phyloP scores from a whole-genome alignment of 2,888 invertebrate genomes.

The Caenorhabditis doughertyi region DNA sequence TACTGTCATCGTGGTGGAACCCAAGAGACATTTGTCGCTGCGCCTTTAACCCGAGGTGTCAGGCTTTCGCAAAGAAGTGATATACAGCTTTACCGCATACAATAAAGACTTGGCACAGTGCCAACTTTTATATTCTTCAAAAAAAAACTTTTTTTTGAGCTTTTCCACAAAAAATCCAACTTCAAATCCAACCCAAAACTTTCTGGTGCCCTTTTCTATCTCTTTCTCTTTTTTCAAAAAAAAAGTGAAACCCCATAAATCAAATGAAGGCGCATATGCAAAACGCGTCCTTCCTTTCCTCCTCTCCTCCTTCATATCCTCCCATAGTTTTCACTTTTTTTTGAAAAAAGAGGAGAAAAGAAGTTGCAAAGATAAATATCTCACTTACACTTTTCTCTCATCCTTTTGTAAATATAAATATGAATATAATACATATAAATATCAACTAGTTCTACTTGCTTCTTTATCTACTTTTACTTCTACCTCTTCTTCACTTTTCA shows the following conservation, averaged over 20 bases:
- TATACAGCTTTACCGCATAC: too few species aligned
- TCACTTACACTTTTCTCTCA: slow-evolving; percentile 36
- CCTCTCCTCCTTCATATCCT: background rate
- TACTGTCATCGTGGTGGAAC: too few species aligned
- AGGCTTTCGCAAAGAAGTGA: too few species aligned
- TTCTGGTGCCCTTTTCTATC: background rate
- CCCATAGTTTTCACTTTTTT: slow-evolving; percentile 18
- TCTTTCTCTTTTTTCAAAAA: background rate
- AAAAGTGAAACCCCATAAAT: slow-evolving; percentile 42
- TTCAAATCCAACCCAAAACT: background rate
- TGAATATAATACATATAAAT: too few species aligned
- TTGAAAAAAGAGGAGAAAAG: slow-evolving; percentile 2
- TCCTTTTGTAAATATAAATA: too few species aligned
- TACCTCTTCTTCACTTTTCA: background rate
- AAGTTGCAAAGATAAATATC: slow-evolving; percentile 50
- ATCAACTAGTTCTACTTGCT: slow-evolving; percentile 30
- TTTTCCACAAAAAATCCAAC: background rate
- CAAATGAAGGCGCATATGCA: slow-evolving; percentile 45
- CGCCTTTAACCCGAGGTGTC: too few species aligned
- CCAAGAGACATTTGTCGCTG: too few species aligned
- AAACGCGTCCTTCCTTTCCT: slow-evolving; percentile 27
- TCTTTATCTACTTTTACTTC: too few species aligned
- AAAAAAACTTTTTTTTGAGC: background rate
- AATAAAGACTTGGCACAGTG: too few species aligned
- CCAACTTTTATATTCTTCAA: background rate